Evolutionary conservation across 2,888 invertebrate species (phyloP).

Genomic region (Silvanus unidentatus): DNA sequence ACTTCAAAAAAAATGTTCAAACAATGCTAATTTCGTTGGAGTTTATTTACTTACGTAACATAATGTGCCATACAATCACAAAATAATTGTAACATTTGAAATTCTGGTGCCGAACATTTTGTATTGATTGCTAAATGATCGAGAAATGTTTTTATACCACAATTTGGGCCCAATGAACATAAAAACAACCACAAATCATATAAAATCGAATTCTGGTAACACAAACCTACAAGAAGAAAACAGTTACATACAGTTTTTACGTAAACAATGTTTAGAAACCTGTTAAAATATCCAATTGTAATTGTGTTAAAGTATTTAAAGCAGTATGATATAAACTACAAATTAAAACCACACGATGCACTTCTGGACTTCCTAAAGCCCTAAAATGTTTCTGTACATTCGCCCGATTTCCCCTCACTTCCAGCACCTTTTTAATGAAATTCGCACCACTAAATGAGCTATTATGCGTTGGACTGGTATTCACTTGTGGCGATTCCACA

Average conservation of each 20-base stretch:
- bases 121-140: slow-evolving; percentile 78
- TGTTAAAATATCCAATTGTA: slow-evolving; percentile 87
- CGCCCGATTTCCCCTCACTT: slow-evolving; percentile 54
- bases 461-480: slow-evolving; percentile 38
- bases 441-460: slow-evolving; percentile 47
- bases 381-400: slow-evolving; percentile 62
- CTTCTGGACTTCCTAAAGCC: slow-evolving; percentile 75
- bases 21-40: slow-evolving; percentile 1
- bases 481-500: slow-evolving; percentile 37
- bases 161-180: slow-evolving; percentile 78
- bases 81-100: slow-evolving; percentile 88
- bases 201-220: slow-evolving; percentile 87
- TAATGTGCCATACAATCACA: slow-evolving; percentile 94
- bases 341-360: slow-evolving; percentile 75
- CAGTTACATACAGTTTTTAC: not conserved
- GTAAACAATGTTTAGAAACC: slow-evolving; percentile 51
- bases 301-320: slow-evolving; percentile 80
- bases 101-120: slow-evolving; percentile 78
- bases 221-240: slow-evolving; percentile 67
- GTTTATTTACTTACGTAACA: slow-evolving; percentile 87
- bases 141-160: slow-evolving; percentile 82
- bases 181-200: slow-evolving; percentile 89
- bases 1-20: slow-evolving; percentile 50
- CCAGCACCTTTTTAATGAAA: slow-evolving; percentile 56
- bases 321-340: slow-evolving; percentile 92